A percentile compares a stretch with the other conserved stretches of the same genome.
Conservation (phyloP, 1,140 invertebrate genomes). For the Halyomorpha halys region DNA sequence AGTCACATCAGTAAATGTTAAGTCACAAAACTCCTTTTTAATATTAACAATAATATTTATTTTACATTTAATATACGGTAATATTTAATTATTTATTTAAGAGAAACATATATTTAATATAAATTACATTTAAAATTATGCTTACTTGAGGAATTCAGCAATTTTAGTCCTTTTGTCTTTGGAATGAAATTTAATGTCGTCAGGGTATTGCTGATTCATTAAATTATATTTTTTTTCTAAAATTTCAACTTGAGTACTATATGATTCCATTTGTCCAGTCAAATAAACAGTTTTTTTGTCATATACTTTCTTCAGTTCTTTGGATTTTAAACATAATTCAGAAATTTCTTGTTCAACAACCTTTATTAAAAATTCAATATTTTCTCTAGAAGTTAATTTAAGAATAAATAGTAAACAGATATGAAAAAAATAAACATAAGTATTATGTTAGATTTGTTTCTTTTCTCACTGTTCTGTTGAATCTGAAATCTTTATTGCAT, state of each 20-base stretch:
- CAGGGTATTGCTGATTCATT: background rate
- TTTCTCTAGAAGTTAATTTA: background rate
- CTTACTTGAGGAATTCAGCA: background rate
- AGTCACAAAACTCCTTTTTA: no score
- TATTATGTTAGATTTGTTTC: no score
- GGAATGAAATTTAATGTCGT: background rate
- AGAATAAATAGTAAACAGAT: no score
- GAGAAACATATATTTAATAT: no score
- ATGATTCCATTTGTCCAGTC: background rate
- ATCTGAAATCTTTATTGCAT: no score
- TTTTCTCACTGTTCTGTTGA: no score
- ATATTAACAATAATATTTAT: no score
- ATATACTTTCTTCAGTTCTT: background rate
- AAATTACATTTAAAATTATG: no score
- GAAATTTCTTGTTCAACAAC: constrained; percentile 5
- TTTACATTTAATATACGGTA: no score
- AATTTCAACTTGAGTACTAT: background rate
- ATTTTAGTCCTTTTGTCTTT: background rate
- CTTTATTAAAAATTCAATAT: background rate
- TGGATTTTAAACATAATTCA: constrained; percentile 10
- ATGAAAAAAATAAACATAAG: no score
- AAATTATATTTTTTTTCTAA: background rate
- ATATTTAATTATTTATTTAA: no score
- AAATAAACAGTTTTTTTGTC: background rate
- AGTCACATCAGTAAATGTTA: no score